Evolutionary conservation across 2,113 vertebrate species (phyloP), one percentile per base, ranked within the genome.

Genomic region (Ranitomeya imitator): DNA sequence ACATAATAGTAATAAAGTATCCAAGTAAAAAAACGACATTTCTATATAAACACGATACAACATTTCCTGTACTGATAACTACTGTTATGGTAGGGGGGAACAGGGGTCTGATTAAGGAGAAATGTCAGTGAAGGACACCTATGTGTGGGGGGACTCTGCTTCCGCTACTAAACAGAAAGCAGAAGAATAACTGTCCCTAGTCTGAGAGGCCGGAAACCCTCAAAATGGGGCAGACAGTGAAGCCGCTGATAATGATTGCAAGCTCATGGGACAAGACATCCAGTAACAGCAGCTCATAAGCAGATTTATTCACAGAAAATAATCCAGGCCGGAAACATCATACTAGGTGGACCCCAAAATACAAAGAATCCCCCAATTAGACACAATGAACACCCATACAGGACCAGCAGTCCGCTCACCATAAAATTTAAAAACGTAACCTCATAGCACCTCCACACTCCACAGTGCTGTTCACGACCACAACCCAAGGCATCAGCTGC

Each of bases 151-250:
- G 12, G 21, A 57, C 3, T 18, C 1, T 8, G 79, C 57, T 89
- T 76, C 65, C 54, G 45, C 0, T n/a, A 73, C n/a, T 71, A 57
- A 23, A 77, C 31, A 86, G 74, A 86, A 86, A 86, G 85, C 76
- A 86, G 85, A 86, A 86, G 74, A 63, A 54, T 51, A n/a, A 26
- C 37, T 23, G 37, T 59, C 23, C 54, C 16, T 18, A 14, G 31
- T 23, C 26, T n/a, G 54, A 54, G 76, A 67, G n/a, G 79, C 76
- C 59, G 86, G 86, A 88, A 88, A 88, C 86, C 67, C 21, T 19
- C n/a, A 26, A 12, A 6, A 37, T 37, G 55, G 79, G 16, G 69
- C 67, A 83, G 86, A 83, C 86, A 80, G 10, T 1, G 7, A 87
- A 59, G 81, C 78, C 86, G 59, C 23, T 21, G 12, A 18, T 15